phyloP scores from a whole-genome alignment of 1,140 invertebrate genomes.

The Ridgeia piscesae region DNA sequence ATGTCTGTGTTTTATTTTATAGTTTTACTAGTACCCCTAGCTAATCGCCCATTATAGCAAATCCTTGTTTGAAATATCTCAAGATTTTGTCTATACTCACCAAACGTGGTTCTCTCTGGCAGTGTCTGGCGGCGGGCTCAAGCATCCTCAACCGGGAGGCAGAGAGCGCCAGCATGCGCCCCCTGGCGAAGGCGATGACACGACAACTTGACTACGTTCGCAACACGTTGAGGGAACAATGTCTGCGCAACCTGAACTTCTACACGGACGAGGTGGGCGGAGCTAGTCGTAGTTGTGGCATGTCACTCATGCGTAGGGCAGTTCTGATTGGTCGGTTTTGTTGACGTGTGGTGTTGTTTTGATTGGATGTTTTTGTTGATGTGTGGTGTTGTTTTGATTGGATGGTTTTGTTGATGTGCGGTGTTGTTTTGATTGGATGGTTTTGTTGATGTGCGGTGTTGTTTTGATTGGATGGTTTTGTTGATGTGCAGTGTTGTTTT shows the following conservation, averaged over 20 bases:
- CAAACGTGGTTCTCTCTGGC: conserved; percentile 21
- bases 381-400: too few species aligned
- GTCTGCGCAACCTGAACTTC: conserved; percentile 60
- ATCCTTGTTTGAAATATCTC: background rate
- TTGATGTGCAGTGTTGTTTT: too few species aligned
- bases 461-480: too few species aligned
- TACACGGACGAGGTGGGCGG: conserved; percentile 75
- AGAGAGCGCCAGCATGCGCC: conserved; percentile 94
- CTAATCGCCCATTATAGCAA: background rate
- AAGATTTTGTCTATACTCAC: background rate
- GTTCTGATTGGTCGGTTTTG: too few species aligned
- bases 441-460: too few species aligned
- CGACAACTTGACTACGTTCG: conserved; percentile 91
- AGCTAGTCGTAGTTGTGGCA: too few species aligned
- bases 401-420: too few species aligned
- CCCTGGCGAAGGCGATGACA: conserved; percentile 90
- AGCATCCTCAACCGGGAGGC: conserved; percentile 95
- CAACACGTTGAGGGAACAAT: conserved; percentile 81
- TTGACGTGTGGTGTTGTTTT: background rate
- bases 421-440: too few species aligned
- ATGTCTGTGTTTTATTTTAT: too few species aligned
- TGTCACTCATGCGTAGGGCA: too few species aligned
- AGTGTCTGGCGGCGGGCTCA: conserved; percentile 69
- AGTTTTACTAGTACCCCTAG: too few species aligned
- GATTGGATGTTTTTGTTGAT: too few species aligned